Percentiles rank a stretch among this genome's conserved stretches.
These are phyloP conservation scores for Lasius platythorax DNA, from an alignment of 2,888 invertebrate genomes.

Conservation along the genomic window DNA sequence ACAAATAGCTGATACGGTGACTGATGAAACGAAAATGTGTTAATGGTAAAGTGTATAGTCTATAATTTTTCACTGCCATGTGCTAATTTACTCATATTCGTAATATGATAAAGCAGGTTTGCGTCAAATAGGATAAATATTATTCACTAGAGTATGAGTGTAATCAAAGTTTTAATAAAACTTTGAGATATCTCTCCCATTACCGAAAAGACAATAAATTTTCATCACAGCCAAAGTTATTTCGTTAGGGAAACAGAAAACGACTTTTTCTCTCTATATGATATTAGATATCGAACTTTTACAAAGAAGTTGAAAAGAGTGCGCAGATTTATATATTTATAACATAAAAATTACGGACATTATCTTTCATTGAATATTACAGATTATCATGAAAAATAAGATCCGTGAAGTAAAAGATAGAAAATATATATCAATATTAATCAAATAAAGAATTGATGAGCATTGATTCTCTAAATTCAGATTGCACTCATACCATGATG, in stretches of 20 bases:
- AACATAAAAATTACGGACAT: slow-evolving; percentile 2
- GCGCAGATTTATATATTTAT: slow-evolving; percentile 34
- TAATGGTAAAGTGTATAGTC: slow-evolving; percentile 48
- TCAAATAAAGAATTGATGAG: slow-evolving; percentile 31
- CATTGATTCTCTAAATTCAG: slow-evolving; percentile 21
- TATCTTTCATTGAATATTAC: slow-evolving; percentile 23
- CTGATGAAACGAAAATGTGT: slow-evolving; percentile 37
- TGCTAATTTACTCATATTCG: slow-evolving; percentile 57
- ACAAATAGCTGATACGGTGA: slow-evolving; percentile 33
- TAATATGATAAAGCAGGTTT: slow-evolving; percentile 13
- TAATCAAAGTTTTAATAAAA: slow-evolving; percentile 45
- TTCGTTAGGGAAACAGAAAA: slow-evolving; percentile 24
- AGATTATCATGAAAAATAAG: neutral
- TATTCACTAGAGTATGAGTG: slow-evolving; percentile 46
- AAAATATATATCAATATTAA: slow-evolving; percentile 4
- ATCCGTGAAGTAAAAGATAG: neutral
- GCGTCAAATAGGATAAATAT: slow-evolving; percentile 23
- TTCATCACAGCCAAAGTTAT: slow-evolving; percentile 26
- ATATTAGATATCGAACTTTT: slow-evolving; percentile 15
- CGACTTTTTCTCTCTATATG: slow-evolving; percentile 12
- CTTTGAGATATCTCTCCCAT: slow-evolving; percentile 16
- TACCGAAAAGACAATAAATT: slow-evolving; percentile 49
- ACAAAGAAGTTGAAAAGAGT: neutral
- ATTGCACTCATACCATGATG: slow-evolving; percentile 56
- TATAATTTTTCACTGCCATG: slow-evolving; percentile 76